These are phyloP conservation scores for Loxodonta africana DNA, from an alignment of 2,113 vertebrate species.

Conservation along the genomic window DNA sequence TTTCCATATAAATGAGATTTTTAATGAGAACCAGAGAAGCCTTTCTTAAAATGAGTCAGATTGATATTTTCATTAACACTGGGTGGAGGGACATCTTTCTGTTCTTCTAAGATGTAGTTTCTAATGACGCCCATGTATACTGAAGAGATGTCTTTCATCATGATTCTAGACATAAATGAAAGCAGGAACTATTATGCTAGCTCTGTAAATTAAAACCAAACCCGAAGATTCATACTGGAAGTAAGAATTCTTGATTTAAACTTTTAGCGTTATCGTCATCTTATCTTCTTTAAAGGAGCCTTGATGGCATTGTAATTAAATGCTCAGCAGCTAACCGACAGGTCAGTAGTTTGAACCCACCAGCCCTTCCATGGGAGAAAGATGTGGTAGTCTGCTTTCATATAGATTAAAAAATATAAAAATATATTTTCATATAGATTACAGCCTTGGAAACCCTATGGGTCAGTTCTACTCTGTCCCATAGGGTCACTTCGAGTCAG, in stretches of 20 bases:
- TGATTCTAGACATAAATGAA: neutral
- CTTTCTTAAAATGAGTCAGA: slow-evolving; percentile 33
- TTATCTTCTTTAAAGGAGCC: neutral
- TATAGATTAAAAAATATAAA: neutral
- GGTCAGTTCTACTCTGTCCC: neutral
- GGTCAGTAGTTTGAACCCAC: neutral
- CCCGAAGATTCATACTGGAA: neutral
- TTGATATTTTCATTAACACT: slow-evolving; percentile 8
- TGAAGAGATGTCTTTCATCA: slow-evolving; percentile 7
- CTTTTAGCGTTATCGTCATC: neutral
- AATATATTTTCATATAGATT: neutral
- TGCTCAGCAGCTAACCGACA: neutral
- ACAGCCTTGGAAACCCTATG: neutral
- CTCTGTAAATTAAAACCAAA: neutral
- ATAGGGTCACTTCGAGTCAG: neutral
- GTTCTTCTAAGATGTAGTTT: neutral
- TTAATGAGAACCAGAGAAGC: neutral
- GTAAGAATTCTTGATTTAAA: neutral
- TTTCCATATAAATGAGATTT: slow-evolving; percentile 54
- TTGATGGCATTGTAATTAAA: too few species aligned
- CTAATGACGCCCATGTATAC: neutral
- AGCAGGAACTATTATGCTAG: neutral
- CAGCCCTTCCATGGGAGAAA: neutral
- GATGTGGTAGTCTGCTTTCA: neutral
- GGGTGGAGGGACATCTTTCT: neutral